A percentile compares a stretch with the other conserved stretches of the same genome.
Evolutionary conservation across 2,113 vertebrate species (phyloP).

Genomic region (Scartelaos histophorus): DNA sequence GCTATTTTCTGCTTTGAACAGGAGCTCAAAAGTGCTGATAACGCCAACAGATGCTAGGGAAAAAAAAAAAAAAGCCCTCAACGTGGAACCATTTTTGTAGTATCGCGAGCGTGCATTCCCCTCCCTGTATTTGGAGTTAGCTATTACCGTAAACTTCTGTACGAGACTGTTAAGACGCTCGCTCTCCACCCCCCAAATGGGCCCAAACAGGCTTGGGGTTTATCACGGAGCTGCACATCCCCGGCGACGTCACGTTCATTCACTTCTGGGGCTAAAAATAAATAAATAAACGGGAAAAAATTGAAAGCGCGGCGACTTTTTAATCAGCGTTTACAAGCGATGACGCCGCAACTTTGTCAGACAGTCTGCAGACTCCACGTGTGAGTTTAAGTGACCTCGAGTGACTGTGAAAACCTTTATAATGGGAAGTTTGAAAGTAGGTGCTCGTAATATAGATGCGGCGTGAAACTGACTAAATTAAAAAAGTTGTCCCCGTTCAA

Average conservation of each 20-base stretch:
- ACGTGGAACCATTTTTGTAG: conserved; percentile 57
- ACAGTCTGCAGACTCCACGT: conserved; percentile 14
- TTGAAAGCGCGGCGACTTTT: conserved; percentile 29
- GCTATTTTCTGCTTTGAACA: conserved; percentile 60
- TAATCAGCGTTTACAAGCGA: conserved; percentile 56
- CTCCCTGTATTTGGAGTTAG: not conserved
- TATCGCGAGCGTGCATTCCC: conserved; percentile 15
- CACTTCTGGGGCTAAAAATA: conserved; percentile 27
- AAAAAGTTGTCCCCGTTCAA: not conserved
- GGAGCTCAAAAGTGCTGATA: conserved; percentile 67
- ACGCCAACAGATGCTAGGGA: conserved; percentile 42
- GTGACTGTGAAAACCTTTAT: not conserved
- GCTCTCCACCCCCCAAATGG: conserved; percentile 19
- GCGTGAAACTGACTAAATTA: not conserved
- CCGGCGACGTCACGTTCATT: conserved; percentile 30
- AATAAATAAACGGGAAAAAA: not conserved
- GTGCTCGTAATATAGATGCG: too few species aligned
- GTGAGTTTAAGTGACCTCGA: conserved; percentile 3
- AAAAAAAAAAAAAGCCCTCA: conserved; percentile 42
- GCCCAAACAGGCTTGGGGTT: conserved; percentile 33
- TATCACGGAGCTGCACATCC: conserved; percentile 58
- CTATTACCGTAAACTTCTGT: conserved; percentile 26
- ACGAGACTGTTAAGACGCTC: conserved; percentile 29
- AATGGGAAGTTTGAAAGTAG: not conserved
- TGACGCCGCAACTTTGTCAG: conserved; percentile 56